phyloP scores from a whole-genome alignment of 2,113 vertebrate species.

The Cromileptes altivelis region DNA sequence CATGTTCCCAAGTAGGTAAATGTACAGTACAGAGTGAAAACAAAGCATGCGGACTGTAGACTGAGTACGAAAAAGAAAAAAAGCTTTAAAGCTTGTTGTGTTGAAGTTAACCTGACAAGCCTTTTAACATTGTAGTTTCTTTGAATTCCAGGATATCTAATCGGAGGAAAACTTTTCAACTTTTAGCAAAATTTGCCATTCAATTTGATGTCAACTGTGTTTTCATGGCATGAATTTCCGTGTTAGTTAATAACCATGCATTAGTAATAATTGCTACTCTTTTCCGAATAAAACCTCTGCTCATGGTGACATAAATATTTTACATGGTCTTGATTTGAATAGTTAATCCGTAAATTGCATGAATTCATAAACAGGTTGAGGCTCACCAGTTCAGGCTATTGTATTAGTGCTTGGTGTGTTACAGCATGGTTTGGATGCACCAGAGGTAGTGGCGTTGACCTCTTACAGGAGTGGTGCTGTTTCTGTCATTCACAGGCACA shows the following conservation, averaged over 20 bases:
- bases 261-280: not conserved
- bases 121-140: not conserved
- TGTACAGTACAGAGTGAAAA: not conserved
- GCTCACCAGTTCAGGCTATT: not conserved
- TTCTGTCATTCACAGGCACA: not conserved
- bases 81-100: too few species aligned
- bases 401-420: not conserved
- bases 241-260: not conserved
- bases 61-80: not conserved
- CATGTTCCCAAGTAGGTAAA: not conserved
- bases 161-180: too few species aligned
- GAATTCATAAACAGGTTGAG: not conserved
- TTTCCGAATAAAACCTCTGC: not conserved
- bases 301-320: not conserved
- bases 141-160: not conserved
- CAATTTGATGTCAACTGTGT: too few species aligned
- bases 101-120: not conserved
- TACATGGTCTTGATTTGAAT: not conserved
- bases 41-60: not conserved
- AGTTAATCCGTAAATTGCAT: not conserved
- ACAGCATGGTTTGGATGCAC: not conserved
- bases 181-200: too few species aligned
- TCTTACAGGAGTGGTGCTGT: not conserved
- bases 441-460: not conserved
- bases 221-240: not conserved